These are phyloP conservation scores for Cyaniris semiargus DNA, from an alignment of 2,888 invertebrate species.

Conservation along the genomic window DNA sequence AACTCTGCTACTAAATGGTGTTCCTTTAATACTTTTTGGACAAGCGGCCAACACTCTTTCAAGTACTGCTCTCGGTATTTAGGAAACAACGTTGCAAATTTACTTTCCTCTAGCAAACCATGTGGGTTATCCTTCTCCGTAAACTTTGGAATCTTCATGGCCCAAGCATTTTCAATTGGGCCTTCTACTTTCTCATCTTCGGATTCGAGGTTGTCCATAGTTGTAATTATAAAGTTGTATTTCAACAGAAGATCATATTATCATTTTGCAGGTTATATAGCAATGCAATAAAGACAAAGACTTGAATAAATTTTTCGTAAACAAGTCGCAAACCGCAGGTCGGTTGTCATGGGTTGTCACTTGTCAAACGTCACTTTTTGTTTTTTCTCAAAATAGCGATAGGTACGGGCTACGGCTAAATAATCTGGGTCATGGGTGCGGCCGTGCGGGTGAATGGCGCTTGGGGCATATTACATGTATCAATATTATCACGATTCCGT, in stretches of 20 bases:
- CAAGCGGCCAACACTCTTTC: constrained; percentile 96
- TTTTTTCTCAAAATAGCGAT: too few species aligned
- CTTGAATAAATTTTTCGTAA: too few species aligned
- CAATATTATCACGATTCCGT: too few species aligned
- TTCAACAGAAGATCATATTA: not conserved
- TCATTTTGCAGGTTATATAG: not conserved
- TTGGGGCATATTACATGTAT: too few species aligned
- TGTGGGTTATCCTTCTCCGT: constrained; percentile 93
- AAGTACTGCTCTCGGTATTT: constrained; percentile 98
- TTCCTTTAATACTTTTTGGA: constrained; percentile 91
- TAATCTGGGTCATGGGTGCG: too few species aligned
- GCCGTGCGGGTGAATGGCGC: too few species aligned
- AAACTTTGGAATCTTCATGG: constrained; percentile 92
- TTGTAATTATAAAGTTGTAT: not conserved
- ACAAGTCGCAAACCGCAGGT: too few species aligned
- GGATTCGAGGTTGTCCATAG: constrained; percentile 37
- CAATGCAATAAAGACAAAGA: too few species aligned
- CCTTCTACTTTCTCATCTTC: constrained; percentile 60
- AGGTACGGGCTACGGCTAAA: too few species aligned
- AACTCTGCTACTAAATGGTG: constrained; percentile 91
- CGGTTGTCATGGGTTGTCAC: too few species aligned
- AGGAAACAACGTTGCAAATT: constrained; percentile 98
- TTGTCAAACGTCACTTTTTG: too few species aligned
- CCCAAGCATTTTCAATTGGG: constrained; percentile 92
- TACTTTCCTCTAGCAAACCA: constrained; percentile 94